These are phyloP conservation scores for Polia nebulosa DNA, from an alignment of 2,888 invertebrate species.

Conservation along the genomic window DNA sequence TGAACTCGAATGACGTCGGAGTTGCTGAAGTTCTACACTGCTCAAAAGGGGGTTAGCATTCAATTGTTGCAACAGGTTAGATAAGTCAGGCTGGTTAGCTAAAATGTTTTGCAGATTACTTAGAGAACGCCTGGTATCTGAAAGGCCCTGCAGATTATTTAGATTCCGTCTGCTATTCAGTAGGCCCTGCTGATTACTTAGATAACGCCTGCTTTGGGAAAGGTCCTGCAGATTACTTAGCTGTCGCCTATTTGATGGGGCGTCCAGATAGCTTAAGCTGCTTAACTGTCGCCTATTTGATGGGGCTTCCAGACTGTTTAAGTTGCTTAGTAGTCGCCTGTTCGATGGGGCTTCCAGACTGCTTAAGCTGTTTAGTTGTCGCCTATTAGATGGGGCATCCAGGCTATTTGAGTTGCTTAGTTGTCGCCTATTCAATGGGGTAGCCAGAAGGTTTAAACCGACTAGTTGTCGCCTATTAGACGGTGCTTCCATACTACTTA, in stretches of 20 bases:
- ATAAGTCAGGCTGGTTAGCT: neutral
- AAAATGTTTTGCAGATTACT: no score
- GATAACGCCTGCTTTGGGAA: neutral
- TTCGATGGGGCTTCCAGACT: neutral
- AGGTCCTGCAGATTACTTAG: neutral
- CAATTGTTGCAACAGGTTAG: neutral
- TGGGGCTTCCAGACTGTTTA: neutral
- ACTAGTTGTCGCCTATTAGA: neutral
- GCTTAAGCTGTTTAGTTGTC: neutral
- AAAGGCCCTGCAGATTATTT: neutral
- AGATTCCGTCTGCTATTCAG: neutral
- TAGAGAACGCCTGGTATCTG: neutral
- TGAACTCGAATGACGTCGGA: neutral
- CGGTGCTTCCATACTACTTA: neutral
- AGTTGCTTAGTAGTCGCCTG: neutral
- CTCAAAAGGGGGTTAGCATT: neutral
- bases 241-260: neutral
- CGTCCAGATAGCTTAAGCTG: neutral
- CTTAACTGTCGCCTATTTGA: neutral
- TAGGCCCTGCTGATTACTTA: neutral
- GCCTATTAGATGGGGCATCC: neutral
- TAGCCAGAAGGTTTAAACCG: neutral
- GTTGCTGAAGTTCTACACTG: neutral
- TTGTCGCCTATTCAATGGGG: neutral
- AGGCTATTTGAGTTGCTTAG: neutral